Base-by-base conservation (phyloP, 2,888 invertebrate genomes). In the Erebia ligea region DNA sequence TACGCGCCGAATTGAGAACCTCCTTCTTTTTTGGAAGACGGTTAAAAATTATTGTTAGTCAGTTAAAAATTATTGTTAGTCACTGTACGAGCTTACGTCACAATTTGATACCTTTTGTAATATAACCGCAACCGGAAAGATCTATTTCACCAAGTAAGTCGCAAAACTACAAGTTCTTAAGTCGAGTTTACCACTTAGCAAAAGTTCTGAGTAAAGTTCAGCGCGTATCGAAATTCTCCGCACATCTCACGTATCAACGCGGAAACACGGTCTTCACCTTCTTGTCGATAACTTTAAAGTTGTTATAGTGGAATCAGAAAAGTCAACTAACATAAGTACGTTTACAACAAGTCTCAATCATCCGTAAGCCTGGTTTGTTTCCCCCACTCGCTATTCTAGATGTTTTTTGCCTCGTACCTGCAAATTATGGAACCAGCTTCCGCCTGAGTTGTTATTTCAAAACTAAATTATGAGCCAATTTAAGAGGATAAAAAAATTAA, bases 211-310 rank as follows among this genome's bases (percentile, higher is more conserved):
- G 61, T 5, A 45, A 58, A 61, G 61, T 61, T 61, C 42, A 13
- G 42, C 48, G 45, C 48, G 62, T 45, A 62, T 13, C 48, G 0
- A 21, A 61, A 62, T 62, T 62, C 19, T 19, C 17, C 5, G 48
- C 62, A 62, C 62, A 48, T 21, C 62, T 62, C 62, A 48, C 62
- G 62, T 62, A 62, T 62, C 62, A 8, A 45, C 62, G 15, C 11
- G 62, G 42, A 19, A 59, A 42, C 59, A 62, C 21, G 62, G 15
- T 62, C 21, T 62, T 48, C 62, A 61, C 48, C 62, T 62, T 62
- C 19, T 19, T 62, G 62, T 2, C 48, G 25, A 10, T 58, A 61
- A 42, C 42, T 61, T 42, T 61, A 34, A 34, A 34, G 34, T 9
- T 1, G 15, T 40, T 59, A 17, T 19, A 42, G 17, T 17, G 5